Evolutionary conservation across 92 coral and sea anemone genomes (phyloP), one percentile per base, ranked within the genome.

Genomic region (Porites evermanni): DNA sequence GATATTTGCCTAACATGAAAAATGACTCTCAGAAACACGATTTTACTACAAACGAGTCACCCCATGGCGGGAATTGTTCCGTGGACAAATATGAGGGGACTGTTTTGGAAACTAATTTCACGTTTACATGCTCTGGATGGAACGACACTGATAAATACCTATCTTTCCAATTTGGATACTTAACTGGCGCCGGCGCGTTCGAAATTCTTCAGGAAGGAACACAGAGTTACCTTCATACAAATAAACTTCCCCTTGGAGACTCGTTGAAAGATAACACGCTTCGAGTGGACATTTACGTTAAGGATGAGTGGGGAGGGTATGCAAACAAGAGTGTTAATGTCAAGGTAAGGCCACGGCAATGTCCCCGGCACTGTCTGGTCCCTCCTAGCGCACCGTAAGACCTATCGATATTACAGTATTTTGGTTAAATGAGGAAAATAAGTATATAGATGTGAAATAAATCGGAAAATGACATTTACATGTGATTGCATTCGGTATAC

Each of bases 41-140:
- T 70, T 82, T 92, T 50, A 66, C 92, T 13, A 79, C 94, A 67
- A 91, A 95, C 84, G 88, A 88, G 74, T 91, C 98, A 26, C 98
- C 98, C 12, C 59, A 68, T 6, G 96, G 94, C 5, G 98, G 98
- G 9, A 89, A 81, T 18, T 96, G 98, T 67, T 64, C 78, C 8
- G 94, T 94, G 44, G 91, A 91, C 58, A 77, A 80, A 70, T 7
- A 8, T 3, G 75, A 83, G 11, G 98, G 98, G 6, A 80, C 73
- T 44, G 98, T 97, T 8, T 86, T 96, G 81, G 80, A 75, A 8
- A 96, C 98, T 53, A 78, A 71, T 18, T 96, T 96, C 71, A 90
- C 87, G 18, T 95, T 96, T 66, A 73, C 89, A 11, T 96, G 98
- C 86, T 86, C 64, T 6, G 98, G 94, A 14, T 96, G 98, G 98